Conservation (phyloP, 1,140 invertebrate genomes). For the Gryon sp. region DNA sequence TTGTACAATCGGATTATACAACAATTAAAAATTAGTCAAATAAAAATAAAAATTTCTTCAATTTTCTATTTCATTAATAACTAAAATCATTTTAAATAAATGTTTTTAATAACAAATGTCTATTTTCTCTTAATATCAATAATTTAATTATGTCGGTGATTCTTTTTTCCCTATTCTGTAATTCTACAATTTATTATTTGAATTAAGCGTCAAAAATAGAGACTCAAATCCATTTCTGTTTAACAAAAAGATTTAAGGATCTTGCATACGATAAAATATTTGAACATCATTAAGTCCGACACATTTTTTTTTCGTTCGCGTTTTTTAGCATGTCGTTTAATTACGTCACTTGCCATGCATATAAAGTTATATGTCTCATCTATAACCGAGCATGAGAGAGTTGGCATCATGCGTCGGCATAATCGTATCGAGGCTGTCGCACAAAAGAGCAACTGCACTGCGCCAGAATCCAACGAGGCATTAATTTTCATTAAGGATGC, state of each 20-base stretch:
- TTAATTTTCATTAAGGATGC: conserved; percentile 54
- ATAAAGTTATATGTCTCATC: conserved; percentile 25
- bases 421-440: conserved; percentile 47
- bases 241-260: too few species aligned
- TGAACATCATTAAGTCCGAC: conserved; percentile 5
- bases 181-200: too few species aligned
- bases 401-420: conserved; percentile 39
- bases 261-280: conserved; percentile 10
- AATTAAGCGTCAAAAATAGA: too few species aligned
- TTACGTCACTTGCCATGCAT: conserved; percentile 47
- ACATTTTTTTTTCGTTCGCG: conserved; percentile 42
- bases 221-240: too few species aligned
- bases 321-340: conserved; percentile 27
- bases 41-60: too few species aligned
- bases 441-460: conserved; percentile 41
- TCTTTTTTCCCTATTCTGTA: too few species aligned
- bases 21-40: conserved; percentile 38
- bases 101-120: too few species aligned
- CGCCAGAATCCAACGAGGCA: conserved; percentile 40
- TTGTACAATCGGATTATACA: too few species aligned
- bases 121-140: too few species aligned
- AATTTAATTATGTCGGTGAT: too few species aligned
- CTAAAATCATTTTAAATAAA: too few species aligned
- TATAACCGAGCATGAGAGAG: background rate
- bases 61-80: too few species aligned